Evolutionary conservation across 2,113 vertebrate species (phyloP).

Genomic region (Fulmarus glacialis): DNA sequence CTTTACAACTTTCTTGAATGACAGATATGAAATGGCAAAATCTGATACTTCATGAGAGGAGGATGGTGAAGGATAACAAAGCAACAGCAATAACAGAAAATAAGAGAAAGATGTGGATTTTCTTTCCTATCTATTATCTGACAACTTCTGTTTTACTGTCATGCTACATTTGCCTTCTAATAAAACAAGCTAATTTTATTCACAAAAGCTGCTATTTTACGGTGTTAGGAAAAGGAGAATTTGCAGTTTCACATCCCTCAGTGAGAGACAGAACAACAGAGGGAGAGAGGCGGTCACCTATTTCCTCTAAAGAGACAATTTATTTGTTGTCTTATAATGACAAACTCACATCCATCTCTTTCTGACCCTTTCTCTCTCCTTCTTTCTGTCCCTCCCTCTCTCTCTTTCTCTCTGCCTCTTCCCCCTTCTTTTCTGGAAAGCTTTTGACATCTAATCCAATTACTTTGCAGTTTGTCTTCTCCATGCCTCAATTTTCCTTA

Average conservation of each 20-base stretch:
- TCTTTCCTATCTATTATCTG: not conserved
- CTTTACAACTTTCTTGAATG: not conserved
- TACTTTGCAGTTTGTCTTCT: not conserved
- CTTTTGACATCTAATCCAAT: conserved; percentile 3
- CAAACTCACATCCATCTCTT: not conserved
- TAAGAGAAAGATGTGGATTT: not conserved
- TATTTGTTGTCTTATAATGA: not conserved
- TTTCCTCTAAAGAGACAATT: not conserved
- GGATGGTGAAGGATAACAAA: not conserved
- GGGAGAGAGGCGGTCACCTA: not conserved
- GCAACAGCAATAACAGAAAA: not conserved
- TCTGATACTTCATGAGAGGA: not conserved
- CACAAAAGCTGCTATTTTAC: not conserved
- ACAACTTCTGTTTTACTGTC: not conserved
- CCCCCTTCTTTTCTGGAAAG: not conserved
- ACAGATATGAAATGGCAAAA: not conserved
- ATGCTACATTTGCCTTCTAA: not conserved
- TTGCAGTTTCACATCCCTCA: not conserved
- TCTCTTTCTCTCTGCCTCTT: not conserved
- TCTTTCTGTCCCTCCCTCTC: not conserved
- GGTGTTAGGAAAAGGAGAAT: not conserved
- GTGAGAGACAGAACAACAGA: not conserved
- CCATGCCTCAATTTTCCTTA: not conserved
- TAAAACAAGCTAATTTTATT: not conserved
- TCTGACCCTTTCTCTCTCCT: not conserved